Conservation (phyloP, 2,888 invertebrate genomes). For the Muschampia plurimacula region DNA sequence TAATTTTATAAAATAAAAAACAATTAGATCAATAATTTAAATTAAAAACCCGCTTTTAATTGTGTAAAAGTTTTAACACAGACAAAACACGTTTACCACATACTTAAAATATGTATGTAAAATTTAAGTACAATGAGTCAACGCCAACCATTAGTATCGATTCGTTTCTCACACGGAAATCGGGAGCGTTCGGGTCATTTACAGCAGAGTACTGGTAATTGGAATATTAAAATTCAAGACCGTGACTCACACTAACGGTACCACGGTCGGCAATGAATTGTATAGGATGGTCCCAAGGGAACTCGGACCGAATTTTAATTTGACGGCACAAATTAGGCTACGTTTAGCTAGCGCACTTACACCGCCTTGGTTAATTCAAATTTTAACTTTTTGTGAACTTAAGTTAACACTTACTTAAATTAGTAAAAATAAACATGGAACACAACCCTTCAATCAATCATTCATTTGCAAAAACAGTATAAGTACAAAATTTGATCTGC, state of each 20-base stretch:
- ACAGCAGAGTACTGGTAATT: constrained; percentile 57
- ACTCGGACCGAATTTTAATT: constrained; percentile 76
- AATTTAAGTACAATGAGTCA: constrained; percentile 3
- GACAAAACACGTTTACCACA: neutral
- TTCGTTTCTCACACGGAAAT: constrained; percentile 50
- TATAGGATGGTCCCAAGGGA: constrained; percentile 61
- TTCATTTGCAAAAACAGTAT: no score
- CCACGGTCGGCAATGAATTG: constrained; percentile 62
- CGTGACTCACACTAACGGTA: constrained; percentile 49
- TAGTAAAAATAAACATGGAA: no score
- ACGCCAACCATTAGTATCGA: constrained; percentile 28
- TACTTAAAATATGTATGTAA: neutral
- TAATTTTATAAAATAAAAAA: no score
- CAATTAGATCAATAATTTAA: no score
- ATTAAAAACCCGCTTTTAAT: neutral
- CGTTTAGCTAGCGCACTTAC: constrained; percentile 40
- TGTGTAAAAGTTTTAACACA: neutral
- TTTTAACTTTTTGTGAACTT: no score
- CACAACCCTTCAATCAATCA: no score
- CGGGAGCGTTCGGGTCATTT: constrained; percentile 57
- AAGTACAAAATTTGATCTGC: no score
- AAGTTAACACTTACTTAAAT: no score
- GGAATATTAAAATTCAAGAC: constrained; percentile 68
- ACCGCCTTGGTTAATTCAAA: neutral
- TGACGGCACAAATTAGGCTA: constrained; percentile 63